Conservation (phyloP, 2,797 vertebrate species). For the Mus caroli region DNA sequence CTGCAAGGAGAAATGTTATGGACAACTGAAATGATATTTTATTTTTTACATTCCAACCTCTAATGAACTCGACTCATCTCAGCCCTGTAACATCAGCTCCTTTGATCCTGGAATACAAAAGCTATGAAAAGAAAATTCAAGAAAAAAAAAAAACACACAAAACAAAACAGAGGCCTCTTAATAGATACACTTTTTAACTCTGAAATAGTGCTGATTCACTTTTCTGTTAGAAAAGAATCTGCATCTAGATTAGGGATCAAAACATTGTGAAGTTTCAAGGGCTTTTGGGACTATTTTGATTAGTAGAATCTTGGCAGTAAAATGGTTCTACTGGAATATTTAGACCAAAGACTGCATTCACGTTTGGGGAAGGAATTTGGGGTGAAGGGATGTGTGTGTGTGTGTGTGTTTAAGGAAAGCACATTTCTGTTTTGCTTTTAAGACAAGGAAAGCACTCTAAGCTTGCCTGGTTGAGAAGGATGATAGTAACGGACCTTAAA, state of each 20-base stretch:
- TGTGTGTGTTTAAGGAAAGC: neutral
- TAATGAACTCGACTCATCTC: conserved; percentile 27
- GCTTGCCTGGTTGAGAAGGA: neutral
- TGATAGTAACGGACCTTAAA: neutral
- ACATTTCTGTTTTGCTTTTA: neutral
- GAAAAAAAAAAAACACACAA: neutral
- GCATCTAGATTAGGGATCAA: neutral
- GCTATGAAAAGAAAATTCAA: conserved; percentile 1
- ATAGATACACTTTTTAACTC: neutral
- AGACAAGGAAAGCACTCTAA: neutral
- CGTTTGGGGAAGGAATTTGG: neutral
- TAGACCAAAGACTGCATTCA: neutral
- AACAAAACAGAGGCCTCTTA: neutral
- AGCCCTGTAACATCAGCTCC: neutral
- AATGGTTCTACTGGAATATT: neutral
- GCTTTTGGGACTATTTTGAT: conserved; percentile 20
- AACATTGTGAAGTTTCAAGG: neutral
- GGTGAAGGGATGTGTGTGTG: neutral
- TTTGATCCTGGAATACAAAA: conserved; percentile 25
- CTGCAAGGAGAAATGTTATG: neutral
- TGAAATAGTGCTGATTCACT: neutral
- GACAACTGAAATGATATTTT: conserved; percentile 15
- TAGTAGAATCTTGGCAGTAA: conserved; percentile 15
- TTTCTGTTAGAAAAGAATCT: conserved; percentile 17
- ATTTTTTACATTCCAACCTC: neutral